Evolutionary conservation across 2,888 invertebrate genomes (phyloP), one percentile per base, ranked within the genome.

Genomic region (Tetrapedia diversipes): DNA sequence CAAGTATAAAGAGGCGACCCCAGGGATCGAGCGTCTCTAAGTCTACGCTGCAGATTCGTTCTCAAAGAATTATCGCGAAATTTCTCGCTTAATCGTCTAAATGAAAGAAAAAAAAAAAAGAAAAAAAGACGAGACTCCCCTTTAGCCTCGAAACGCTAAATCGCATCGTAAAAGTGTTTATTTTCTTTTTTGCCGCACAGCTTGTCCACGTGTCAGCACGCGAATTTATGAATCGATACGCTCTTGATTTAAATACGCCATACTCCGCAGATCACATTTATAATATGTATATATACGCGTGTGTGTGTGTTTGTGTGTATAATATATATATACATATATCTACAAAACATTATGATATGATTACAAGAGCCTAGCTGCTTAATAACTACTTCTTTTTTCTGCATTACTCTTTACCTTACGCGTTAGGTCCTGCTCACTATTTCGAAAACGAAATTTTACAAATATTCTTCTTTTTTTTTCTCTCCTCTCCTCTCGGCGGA

Each of bases 261-360:
- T 64, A 65, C 73, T 74, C 76, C 82, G 82, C 72, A 72, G 47
- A 75, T 75, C 75, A 60, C 75, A 47, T 74, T 47, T 54, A 75
- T 47, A 56, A 45, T 34, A 27, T 66, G n/a, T 49, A 63, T 49
- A 51, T 63, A 82, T 16, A 4, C 19, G 49, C 27, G 49, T 51
- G 19, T 47, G 47, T 19, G 24, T 47, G 24, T 53, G 29, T 29
- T n/a, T 34, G 34, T 34, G 34, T 54, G 47, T 61, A 49, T 43
- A 59, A 59, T 59, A 37, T 66, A 61, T 67, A 71, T 74, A 68
- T 60, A 72, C 78, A 63, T 72, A 77, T 81, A 80, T 84, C 78
- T 85, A 85, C 80, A 84, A 83, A 83, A 83, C 61, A 73, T 85
- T 83, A 86, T 89, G 88, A 88, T 88, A 89, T 88, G 88, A 71